Percentiles rank a stretch among this genome's conserved stretches.
Conservation (phyloP, 2,888 invertebrate genomes). For the Drosophila sordidula region DNA sequence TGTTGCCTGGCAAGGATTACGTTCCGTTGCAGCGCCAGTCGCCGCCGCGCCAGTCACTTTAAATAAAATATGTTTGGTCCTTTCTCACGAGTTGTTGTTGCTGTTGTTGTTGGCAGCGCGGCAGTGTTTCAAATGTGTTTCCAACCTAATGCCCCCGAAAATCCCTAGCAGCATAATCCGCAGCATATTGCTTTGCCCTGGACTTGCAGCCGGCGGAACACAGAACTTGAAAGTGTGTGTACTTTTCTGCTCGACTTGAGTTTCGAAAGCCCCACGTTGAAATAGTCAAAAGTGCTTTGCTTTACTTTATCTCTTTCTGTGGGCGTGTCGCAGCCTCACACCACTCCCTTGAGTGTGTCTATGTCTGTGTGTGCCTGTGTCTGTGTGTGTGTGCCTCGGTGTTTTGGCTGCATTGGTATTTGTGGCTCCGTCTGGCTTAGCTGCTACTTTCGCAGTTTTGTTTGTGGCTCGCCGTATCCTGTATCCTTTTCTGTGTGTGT, state of each 20-base stretch:
- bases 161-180: conserved; percentile 75
- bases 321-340: conserved; percentile 47
- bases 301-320: conserved; percentile 71
- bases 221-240: conserved; percentile 71
- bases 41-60: conserved; percentile 69
- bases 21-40: conserved; percentile 54
- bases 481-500: conserved; percentile 44
- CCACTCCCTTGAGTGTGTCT: not conserved
- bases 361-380: conserved; percentile 27
- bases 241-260: conserved; percentile 80
- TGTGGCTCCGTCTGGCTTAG: conserved; percentile 76
- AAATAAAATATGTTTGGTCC: conserved; percentile 75
- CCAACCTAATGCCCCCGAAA: conserved; percentile 80
- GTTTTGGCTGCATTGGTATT: conserved; percentile 31
- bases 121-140: conserved; percentile 79
- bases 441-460: conserved; percentile 77
- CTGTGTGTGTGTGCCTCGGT: conserved; percentile 23
- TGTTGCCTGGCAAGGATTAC: conserved; percentile 68
- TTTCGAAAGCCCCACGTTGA: conserved; percentile 72
- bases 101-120: conserved; percentile 42
- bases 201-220: conserved; percentile 35
- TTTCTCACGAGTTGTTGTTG: conserved; percentile 52
- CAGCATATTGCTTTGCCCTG: conserved; percentile 75
- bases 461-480: conserved; percentile 76
- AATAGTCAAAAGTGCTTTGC: conserved; percentile 78